Percentiles rank a stretch among this genome's conserved stretches.
These are phyloP conservation scores for Cyclopterus lumpus DNA, from an alignment of 2,797 vertebrate species.

Conservation along the genomic window DNA sequence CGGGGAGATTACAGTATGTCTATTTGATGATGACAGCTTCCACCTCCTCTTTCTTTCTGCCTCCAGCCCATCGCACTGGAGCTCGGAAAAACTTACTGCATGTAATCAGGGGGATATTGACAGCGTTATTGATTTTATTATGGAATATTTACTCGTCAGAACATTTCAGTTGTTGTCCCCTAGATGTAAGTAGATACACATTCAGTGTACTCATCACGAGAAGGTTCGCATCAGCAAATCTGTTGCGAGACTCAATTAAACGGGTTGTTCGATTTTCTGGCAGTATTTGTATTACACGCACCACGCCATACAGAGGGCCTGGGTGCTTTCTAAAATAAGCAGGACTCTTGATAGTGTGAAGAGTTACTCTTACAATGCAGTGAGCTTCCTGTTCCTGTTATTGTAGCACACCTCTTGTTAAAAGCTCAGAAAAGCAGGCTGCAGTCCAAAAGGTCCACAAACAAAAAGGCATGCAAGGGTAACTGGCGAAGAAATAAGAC, in stretches of 20 bases:
- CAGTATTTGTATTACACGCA: neutral
- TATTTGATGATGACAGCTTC: slow-evolving; percentile 38
- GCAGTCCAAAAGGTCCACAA: neutral
- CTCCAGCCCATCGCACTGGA: slow-evolving; percentile 10
- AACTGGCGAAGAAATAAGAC: neutral
- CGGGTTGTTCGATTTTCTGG: neutral
- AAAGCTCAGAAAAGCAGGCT: neutral
- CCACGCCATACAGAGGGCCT: too few relatives aligned
- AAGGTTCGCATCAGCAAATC: neutral
- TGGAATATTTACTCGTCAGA: neutral
- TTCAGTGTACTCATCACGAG: neutral
- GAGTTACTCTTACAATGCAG: neutral
- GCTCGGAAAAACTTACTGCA: slow-evolving; percentile 19
- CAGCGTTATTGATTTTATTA: neutral
- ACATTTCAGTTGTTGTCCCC: neutral
- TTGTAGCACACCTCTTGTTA: neutral
- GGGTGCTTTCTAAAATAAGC: neutral
- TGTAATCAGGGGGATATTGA: neutral
- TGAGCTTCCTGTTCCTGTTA: neutral
- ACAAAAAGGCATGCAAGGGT: neutral
- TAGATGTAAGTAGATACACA: neutral
- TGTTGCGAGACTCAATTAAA: neutral
- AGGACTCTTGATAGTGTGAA: neutral
- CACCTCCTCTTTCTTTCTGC: slow-evolving; percentile 33
- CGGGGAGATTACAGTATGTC: slow-evolving; percentile 37